phyloP scores from a whole-genome alignment of 1,140 invertebrate genomes.

The Pteromalus puparum region DNA sequence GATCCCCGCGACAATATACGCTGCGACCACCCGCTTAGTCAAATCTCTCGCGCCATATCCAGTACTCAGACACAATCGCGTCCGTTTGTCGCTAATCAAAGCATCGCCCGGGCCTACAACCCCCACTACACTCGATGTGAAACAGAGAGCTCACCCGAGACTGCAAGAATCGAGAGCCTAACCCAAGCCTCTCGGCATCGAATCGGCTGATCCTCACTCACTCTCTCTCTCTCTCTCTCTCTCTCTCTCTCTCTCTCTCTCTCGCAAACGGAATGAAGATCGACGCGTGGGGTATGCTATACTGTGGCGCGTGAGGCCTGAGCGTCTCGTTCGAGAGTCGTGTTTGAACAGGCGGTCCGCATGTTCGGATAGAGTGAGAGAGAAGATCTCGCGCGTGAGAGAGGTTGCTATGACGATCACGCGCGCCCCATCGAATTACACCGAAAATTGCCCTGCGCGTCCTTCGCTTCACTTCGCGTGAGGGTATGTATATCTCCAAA shows the following conservation, averaged over 20 bases:
- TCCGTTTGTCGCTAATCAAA: conserved; percentile 28
- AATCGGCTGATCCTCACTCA: conserved; percentile 34
- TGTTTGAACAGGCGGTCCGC: conserved; percentile 69
- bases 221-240: too few species aligned
- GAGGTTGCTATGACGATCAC: conserved; percentile 75
- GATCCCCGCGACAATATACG: too few species aligned
- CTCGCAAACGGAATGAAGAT: conserved; percentile 13
- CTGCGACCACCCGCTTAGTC: not conserved
- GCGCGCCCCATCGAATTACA: conserved; percentile 73
- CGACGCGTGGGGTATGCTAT: not conserved
- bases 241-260: too few species aligned
- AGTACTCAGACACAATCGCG: not conserved
- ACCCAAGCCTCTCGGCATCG: conserved; percentile 9
- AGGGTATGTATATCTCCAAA: not conserved
- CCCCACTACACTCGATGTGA: not conserved
- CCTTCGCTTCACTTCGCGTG: conserved; percentile 55
- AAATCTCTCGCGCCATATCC: not conserved
- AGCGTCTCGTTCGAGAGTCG: conserved; percentile 45
- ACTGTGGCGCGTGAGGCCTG: conserved; percentile 24
- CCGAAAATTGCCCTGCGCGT: conserved; percentile 71
- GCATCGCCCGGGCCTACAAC: not conserved
- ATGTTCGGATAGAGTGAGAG: conserved; percentile 57
- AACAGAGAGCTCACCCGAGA: not conserved
- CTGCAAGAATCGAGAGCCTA: not conserved
- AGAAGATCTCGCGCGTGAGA: conserved; percentile 50